Conservation (phyloP, 2,113 vertebrate genomes). For the Aptenodytes forsteri region DNA sequence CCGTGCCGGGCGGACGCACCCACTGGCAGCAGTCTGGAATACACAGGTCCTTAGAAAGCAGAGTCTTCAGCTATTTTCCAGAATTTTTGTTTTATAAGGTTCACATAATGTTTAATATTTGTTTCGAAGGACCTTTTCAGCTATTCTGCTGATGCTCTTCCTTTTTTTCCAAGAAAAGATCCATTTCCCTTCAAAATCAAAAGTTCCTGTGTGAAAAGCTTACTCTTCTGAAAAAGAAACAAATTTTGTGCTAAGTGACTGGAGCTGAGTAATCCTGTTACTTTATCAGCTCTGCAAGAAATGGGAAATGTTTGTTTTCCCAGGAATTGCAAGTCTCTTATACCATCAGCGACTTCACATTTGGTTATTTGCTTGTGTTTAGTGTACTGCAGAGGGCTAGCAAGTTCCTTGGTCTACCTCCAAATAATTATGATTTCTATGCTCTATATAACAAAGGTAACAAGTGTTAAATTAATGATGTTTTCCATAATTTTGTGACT, state of each 20-base stretch:
- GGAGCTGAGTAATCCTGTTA: background rate
- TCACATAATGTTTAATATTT: background rate
- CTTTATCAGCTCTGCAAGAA: background rate
- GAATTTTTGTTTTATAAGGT: background rate
- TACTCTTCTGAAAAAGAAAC: background rate
- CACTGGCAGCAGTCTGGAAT: fast-evolving
- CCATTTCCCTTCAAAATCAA: background rate
- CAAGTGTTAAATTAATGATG: background rate
- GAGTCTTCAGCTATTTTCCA: background rate
- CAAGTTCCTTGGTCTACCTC: background rate
- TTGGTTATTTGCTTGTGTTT: background rate
- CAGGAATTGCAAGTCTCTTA: background rate
- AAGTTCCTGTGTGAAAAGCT: background rate
- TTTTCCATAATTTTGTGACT: background rate
- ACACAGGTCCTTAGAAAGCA: background rate
- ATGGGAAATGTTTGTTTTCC: background rate
- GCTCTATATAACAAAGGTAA: background rate
- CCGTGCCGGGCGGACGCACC: fast-evolving
- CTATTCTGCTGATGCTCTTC: background rate
- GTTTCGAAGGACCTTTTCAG: background rate
- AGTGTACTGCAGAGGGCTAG: background rate
- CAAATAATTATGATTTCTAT: background rate
- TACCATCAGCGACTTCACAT: background rate
- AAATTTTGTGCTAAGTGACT: background rate
- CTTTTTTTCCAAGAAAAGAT: background rate